Conservation (phyloP, 2,113 vertebrate genomes). For the Podarcis cretensis region DNA sequence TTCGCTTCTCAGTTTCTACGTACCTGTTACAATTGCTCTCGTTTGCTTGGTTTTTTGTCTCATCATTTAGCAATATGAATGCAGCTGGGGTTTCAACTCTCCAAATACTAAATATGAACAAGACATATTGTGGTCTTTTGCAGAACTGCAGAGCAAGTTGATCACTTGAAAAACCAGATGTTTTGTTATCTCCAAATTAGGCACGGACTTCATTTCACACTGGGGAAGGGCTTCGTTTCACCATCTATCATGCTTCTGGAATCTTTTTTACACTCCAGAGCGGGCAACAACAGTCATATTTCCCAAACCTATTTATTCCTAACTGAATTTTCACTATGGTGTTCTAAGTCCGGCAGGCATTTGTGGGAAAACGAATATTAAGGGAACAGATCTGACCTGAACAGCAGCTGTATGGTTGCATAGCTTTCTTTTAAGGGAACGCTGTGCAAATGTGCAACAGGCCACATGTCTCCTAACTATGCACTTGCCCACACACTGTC, state of each 20-base stretch:
- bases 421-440: slow-evolving; percentile 17
- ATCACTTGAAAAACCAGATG: slow-evolving; percentile 63
- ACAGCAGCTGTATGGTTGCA: not conserved
- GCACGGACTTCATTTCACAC: slow-evolving; percentile 55
- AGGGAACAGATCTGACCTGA: slow-evolving; percentile 9
- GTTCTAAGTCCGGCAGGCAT: slow-evolving; percentile 37
- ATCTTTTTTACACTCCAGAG: slow-evolving; percentile 52
- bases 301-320: slow-evolving; percentile 51
- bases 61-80: slow-evolving; percentile 52
- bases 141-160: slow-evolving; percentile 58
- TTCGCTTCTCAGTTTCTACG: slow-evolving; percentile 42
- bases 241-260: slow-evolving; percentile 68
- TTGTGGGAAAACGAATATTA: slow-evolving; percentile 56
- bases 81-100: slow-evolving; percentile 53
- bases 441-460: slow-evolving; percentile 24
- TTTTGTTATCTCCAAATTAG: slow-evolving; percentile 72
- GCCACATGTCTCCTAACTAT: not conserved
- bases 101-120: slow-evolving; percentile 65
- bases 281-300: slow-evolving; percentile 54
- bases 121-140: slow-evolving; percentile 51
- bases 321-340: slow-evolving; percentile 54
- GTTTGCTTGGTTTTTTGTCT: slow-evolving; percentile 21
- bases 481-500: not conserved
- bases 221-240: slow-evolving; percentile 66
- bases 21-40: slow-evolving; percentile 59